Evolutionary conservation across 2,888 invertebrate genomes (phyloP), one percentile per base, ranked within the genome.

Genomic region (Griposia aprilina): DNA sequence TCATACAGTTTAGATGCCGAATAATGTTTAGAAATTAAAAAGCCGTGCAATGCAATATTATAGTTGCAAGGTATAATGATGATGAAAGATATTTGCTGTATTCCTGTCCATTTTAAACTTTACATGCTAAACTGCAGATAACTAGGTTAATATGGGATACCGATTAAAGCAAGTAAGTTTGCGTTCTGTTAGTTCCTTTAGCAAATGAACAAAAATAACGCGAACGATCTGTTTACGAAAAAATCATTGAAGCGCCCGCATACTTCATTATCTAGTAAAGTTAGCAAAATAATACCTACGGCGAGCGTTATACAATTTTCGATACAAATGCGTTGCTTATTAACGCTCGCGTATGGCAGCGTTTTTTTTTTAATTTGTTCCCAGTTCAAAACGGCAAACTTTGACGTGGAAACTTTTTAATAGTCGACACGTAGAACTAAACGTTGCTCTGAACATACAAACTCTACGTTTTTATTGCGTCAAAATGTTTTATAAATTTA

Each of bases 381-480:
- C 84, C 88, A 88, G 91, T 92, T 91, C 79, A 89, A 87, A 92
- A 90, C 90, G 90, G 89, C 89, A 87, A 93, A 94, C 90, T 94
- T 92, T 91, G 89, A 90, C 91, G 93, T 90, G 76, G 86, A 89
- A 92, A 93, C 90, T 91, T 91, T 88, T 91, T 90, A 91, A 91
- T 91, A 90, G 92, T 90, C 91, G 90, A 92, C 93, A 91, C 92
- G 90, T 92, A 90, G 89, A 90, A 89, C 90, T 91, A 90, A 92
- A 86, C 91, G 91, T 86, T 88, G 88, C 89, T 85, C 87, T 88
- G 89, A 90, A 84, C 87, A 89, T 85, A 90, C 88, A 84, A 86
- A 89, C 89, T 86, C 83, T 55, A 82, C 74, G 80, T 86, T 88
- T 89, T 88, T 88, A 90, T 90, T 90, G 88, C 87, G 83, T 88